A percentile compares a stretch with the other conserved stretches of the same genome.
Conservation (phyloP, 2,113 vertebrate species). For the Notarius quadriscutis region DNA sequence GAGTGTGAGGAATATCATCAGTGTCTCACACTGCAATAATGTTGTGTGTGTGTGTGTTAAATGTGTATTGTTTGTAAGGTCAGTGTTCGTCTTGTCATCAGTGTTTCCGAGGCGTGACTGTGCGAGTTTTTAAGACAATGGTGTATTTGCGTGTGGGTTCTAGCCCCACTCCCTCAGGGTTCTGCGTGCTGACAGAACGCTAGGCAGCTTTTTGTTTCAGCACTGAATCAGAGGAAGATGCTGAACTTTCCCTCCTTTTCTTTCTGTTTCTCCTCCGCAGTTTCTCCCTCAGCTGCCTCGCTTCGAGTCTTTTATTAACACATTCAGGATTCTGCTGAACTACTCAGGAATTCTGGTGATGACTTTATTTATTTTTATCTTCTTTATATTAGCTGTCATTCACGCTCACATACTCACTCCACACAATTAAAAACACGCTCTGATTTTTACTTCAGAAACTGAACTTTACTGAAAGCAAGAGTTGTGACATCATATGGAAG, state of each 20-base stretch:
- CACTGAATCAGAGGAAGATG: conserved; percentile 75
- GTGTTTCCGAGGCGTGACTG: conserved; percentile 55
- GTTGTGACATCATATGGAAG: not conserved
- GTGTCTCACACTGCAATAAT: not conserved
- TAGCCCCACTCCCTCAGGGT: conserved; percentile 69
- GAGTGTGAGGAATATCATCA: not conserved
- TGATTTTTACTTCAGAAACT: not conserved
- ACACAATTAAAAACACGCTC: not conserved
- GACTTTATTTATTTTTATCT: not conserved
- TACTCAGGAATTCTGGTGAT: not conserved
- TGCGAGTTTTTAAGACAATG: conserved; percentile 68
- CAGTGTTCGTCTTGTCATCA: not conserved
- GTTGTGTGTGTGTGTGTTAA: not conserved
- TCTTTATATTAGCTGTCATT: not conserved
- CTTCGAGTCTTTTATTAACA: not conserved
- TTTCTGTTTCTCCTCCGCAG: conserved; percentile 31
- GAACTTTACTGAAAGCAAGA: not conserved
- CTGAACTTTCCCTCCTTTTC: conserved; percentile 46
- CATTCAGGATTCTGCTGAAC: not conserved
- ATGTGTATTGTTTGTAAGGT: not conserved
- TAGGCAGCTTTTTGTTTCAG: conserved; percentile 72
- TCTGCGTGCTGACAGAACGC: conserved; percentile 72
- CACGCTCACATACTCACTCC: not conserved
- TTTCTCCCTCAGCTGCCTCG: not conserved
- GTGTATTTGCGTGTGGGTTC: not conserved